Evolutionary conservation across 2,888 invertebrate genomes (phyloP), one percentile per base, ranked within the genome.

Genomic region (Exocentrus adspersus): DNA sequence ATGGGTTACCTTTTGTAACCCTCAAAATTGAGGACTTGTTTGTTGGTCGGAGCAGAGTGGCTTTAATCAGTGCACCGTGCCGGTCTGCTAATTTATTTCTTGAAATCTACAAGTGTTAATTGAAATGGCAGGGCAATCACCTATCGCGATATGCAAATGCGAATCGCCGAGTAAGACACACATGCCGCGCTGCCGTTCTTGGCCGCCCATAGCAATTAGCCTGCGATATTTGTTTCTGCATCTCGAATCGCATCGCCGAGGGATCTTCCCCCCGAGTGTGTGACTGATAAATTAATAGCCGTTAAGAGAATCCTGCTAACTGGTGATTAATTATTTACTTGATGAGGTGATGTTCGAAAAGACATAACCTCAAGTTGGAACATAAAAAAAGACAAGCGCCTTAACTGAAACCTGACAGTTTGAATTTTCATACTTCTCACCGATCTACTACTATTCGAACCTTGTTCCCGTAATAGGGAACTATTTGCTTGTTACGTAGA

Each of bases 81-180:
- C n/a, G n/a, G n/a, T n/a, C 10, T 42, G 57, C 57, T 57, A 57
- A 57, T 57, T 57, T 57, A 57, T 57, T 57, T 57, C 20, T 32
- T 17, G 43, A n/a, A 56, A 56, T 46, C 52, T 57, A 53, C 60
- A 58, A 63, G 72, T 67, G 72, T 73, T 72, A 73, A 74, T 74
- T 73, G 71, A 73, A 72, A 67, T 65, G 68, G 72, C 68, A 63
- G 66, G 60, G 65, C 68, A 69, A 70, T 71, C 71, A 71, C 70
- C 68, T 62, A 72, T 72, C 74, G 72, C 67, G 70, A 74, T 74
- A 74, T 74, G 74, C 72, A 72, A 74, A 74, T 74, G 69, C 65
- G 63, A n/a, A 58, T 67, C 69, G 64, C 68, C 58, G 48, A 67
- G 68, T 71, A 69, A 68, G 62, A 69, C 69, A 67, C 67, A 71